Evolutionary conservation across 2,888 invertebrate genomes (phyloP).

Genomic region (Bedellia somnulentella): DNA sequence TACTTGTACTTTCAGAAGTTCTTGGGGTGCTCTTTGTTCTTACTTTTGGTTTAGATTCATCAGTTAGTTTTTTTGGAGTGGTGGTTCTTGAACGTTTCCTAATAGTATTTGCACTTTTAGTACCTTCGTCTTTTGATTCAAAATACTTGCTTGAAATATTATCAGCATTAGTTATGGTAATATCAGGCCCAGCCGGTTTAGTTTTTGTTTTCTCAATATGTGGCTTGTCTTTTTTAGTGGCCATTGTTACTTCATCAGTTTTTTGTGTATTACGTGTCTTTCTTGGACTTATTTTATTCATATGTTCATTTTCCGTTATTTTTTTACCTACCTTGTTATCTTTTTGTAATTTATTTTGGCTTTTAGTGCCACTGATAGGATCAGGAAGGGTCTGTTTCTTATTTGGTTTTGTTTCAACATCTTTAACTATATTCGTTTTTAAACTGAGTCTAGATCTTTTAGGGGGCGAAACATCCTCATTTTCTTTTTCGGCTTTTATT

Average conservation of each 20-base stretch:
- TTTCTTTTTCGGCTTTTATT: constrained; percentile 12
- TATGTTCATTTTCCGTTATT: not conserved
- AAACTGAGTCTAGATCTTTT: constrained; percentile 21
- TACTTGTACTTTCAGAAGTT: constrained; percentile 23
- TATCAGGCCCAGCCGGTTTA: constrained; percentile 3
- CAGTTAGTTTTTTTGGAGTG: not conserved
- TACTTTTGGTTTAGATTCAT: constrained; percentile 11
- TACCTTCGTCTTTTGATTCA: not conserved
- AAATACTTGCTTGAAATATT: constrained; percentile 7
- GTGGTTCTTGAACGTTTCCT: constrained; percentile 6
- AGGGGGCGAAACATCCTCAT: constrained; percentile 26
- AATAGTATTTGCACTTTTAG: constrained; percentile 3
- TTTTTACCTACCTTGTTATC: not conserved
- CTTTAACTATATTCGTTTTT: not conserved
- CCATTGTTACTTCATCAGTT: not conserved
- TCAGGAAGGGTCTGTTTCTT: not conserved
- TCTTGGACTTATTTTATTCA: not conserved
- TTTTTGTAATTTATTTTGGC: not conserved
- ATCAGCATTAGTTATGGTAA: constrained; percentile 6
- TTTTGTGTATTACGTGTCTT: not conserved
- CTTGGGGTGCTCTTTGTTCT: constrained; percentile 35
- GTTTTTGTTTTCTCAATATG: too few relatives aligned
- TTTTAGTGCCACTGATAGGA: not conserved
- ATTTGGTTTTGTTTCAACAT: constrained; percentile 1
- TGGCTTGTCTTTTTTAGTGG: not conserved